Evolutionary conservation across 2,113 vertebrate genomes (phyloP).

Genomic region (Trematomus loennbergii): DNA sequence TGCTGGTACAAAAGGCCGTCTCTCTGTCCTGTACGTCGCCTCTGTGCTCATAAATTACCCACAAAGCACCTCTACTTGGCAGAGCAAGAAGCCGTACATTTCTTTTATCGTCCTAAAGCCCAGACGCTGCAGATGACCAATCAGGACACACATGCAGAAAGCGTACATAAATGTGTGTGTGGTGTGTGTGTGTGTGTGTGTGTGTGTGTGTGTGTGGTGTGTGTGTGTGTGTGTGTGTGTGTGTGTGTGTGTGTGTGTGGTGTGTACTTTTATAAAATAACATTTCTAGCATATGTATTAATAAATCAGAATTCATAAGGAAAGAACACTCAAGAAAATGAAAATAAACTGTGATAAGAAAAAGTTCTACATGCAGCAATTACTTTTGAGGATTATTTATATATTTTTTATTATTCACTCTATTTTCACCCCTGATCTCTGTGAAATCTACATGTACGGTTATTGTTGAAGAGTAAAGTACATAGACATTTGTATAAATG

Average conservation of each 20-base stretch:
- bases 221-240: neutral
- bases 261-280: neutral
- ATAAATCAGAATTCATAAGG: neutral
- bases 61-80: no score
- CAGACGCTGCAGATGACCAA: no score
- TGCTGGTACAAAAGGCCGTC: no score
- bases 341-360: neutral
- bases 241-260: no score
- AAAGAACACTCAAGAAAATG: no score
- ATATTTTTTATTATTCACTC: neutral
- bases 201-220: neutral
- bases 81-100: no score
- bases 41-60: no score
- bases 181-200: neutral
- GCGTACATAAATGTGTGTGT: no score
- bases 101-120: no score
- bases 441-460: neutral
- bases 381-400: neutral
- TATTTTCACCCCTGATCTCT: neutral
- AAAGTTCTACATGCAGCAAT: neutral
- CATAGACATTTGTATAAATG: neutral
- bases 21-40: no score
- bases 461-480: neutral
- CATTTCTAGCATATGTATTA: neutral
- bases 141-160: no score